Percentiles rank a stretch among this genome's conserved stretches.
These are phyloP conservation scores for Agrotis exclamationis DNA, from an alignment of 2,888 invertebrate species.

Conservation along the genomic window DNA sequence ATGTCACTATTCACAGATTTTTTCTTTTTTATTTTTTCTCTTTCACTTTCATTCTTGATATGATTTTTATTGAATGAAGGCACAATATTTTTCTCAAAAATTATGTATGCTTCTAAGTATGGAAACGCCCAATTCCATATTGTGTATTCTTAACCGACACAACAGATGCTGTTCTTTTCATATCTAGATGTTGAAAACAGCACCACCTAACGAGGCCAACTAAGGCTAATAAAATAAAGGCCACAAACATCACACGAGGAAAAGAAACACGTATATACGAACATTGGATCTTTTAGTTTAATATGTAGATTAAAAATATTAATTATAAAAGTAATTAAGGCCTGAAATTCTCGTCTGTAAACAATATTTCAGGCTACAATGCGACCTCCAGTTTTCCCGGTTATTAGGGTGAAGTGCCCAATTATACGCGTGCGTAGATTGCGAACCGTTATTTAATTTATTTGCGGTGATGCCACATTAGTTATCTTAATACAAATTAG, in stretches of 20 bases:
- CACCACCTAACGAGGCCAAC: background rate
- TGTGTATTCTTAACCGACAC: too few species aligned
- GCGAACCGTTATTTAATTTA: conserved; percentile 50
- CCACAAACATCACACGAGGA: background rate
- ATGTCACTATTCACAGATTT: background rate
- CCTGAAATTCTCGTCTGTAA: conserved; percentile 23
- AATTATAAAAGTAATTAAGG: background rate
- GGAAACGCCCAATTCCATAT: background rate
- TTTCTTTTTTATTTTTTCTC: too few species aligned
- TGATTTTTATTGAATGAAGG: background rate
- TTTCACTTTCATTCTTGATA: too few species aligned
- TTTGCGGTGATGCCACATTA: conserved; percentile 34
- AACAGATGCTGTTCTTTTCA: background rate
- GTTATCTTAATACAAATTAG: conserved; percentile 42
- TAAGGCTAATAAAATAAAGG: background rate
- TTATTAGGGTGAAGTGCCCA: conserved; percentile 31
- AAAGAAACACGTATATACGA: background rate
- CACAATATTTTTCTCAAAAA: background rate
- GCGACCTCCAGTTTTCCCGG: background rate
- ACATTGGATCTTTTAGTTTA: background rate
- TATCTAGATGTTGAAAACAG: background rate
- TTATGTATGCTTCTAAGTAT: background rate
- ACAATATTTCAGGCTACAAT: conserved; percentile 30
- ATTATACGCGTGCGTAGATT: conserved; percentile 40
- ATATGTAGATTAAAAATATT: background rate